A percentile compares a stretch with the other conserved stretches of the same genome.
Conservation (phyloP, 2,113 vertebrate species). For the Percina caprodes region DNA sequence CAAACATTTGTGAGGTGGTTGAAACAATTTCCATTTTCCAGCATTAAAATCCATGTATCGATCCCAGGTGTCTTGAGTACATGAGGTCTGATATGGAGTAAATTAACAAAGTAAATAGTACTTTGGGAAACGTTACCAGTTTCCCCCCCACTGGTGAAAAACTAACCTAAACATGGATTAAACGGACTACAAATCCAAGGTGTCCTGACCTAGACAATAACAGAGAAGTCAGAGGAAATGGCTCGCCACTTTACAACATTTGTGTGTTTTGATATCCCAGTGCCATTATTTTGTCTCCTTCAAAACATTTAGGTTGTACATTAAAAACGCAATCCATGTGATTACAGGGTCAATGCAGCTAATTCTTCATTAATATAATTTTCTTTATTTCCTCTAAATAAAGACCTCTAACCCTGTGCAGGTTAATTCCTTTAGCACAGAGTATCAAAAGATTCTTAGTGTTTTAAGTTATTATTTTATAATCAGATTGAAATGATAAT, state of each 20-base stretch:
- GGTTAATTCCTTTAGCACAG: too few species aligned
- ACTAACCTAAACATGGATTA: not conserved
- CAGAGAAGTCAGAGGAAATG: not conserved
- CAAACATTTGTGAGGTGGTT: not conserved
- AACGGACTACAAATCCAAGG: not conserved
- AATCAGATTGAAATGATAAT: not conserved
- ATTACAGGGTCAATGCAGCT: not conserved
- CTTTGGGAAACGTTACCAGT: not conserved
- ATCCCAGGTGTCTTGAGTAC: slow-evolving; percentile 13
- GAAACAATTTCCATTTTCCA: slow-evolving; percentile 27
- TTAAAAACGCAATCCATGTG: not conserved
- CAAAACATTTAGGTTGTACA: not conserved
- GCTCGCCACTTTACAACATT: not conserved
- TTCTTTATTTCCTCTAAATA: not conserved
- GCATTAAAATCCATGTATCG: slow-evolving; percentile 6
- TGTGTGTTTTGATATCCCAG: not conserved
- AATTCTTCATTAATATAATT: not conserved
- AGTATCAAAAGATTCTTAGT: not conserved
- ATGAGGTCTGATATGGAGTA: slow-evolving; percentile 16
- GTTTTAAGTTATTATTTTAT: not conserved
- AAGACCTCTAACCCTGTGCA: not conserved
- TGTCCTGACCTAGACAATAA: not conserved
- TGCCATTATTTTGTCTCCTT: not conserved
- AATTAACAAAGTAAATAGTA: not conserved
- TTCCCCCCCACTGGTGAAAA: not conserved